phyloP scores from a whole-genome alignment of 2,797 vertebrate genomes.

The Oryzias sinensis region DNA sequence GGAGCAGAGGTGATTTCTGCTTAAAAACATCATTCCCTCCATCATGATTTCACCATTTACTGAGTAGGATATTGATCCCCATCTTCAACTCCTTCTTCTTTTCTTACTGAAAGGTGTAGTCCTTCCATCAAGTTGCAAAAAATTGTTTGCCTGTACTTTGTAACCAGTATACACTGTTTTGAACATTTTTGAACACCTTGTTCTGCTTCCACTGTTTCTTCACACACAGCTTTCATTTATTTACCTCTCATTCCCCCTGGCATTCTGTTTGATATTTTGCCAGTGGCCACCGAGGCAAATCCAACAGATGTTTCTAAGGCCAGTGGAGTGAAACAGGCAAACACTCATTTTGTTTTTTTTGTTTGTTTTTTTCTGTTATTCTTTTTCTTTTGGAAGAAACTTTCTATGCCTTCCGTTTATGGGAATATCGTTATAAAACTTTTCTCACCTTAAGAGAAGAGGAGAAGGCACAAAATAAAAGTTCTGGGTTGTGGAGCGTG shows the following conservation, averaged over 20 bases:
- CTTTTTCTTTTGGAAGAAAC: conserved; percentile 42
- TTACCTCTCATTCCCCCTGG: conserved; percentile 7
- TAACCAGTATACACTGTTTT: conserved; percentile 8
- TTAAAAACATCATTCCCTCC: conserved; percentile 33
- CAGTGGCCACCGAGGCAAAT: conserved; percentile 53
- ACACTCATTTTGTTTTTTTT: conserved; percentile 56
- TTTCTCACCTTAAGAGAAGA: conserved; percentile 38
- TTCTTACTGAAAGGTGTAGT: conserved; percentile 18
- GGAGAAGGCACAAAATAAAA: conserved; percentile 36
- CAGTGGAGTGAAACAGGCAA: conserved; percentile 60
- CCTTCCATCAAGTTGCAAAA: conserved; percentile 8
- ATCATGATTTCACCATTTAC: conserved; percentile 41
- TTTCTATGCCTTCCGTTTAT: conserved; percentile 40
- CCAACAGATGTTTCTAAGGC: conserved; percentile 62
- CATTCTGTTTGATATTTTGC: conserved; percentile 50
- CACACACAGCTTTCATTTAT: conserved; percentile 14
- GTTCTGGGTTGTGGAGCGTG: conserved; percentile 23
- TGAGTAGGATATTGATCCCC: conserved; percentile 43
- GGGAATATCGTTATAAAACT: conserved; percentile 44
- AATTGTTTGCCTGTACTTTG: conserved; percentile 13
- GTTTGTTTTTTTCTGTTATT: conserved; percentile 13
- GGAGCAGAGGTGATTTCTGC: conserved; percentile 29
- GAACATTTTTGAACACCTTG: conserved; percentile 20
- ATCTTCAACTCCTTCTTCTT: neutral
- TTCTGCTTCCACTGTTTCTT: conserved; percentile 36